Percentiles rank a stretch among this genome's conserved stretches.
Evolutionary conservation across 2,797 vertebrate species (phyloP).

Genomic region (Microcaecilia unicolor): DNA sequence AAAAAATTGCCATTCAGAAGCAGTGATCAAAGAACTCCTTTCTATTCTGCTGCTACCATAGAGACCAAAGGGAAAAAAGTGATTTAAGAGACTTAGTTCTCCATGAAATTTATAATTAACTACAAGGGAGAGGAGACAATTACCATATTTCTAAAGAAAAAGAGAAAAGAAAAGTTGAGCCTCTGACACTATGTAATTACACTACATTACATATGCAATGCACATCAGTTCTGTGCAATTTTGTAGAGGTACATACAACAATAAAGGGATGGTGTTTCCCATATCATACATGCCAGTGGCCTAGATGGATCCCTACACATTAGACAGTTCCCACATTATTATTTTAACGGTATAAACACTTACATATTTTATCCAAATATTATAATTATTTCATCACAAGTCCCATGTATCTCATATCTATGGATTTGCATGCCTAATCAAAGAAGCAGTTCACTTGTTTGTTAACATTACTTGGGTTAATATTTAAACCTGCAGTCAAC

Average conservation of each 20-base stretch:
- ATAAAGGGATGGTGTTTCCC: slow-evolving; percentile 14
- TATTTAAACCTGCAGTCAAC: no score
- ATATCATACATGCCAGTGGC: slow-evolving; percentile 23
- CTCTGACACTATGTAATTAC: slow-evolving; percentile 58
- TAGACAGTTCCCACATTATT: no score
- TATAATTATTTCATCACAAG: slow-evolving; percentile 4
- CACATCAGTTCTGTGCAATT: slow-evolving; percentile 33
- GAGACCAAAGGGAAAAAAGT: slow-evolving; percentile 39
- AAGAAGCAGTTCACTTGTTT: slow-evolving; percentile 19
- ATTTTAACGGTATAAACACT: no score
- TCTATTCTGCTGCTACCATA: slow-evolving; percentile 48
- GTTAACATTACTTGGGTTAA: no score
- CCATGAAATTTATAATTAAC: slow-evolving; percentile 64
- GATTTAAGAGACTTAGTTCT: slow-evolving; percentile 54
- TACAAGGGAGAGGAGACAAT: slow-evolving; percentile 49
- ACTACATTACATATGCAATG: slow-evolving; percentile 35
- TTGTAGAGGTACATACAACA: slow-evolving; percentile 19
- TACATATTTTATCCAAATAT: no score
- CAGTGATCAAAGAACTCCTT: slow-evolving; percentile 48
- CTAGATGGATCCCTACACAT: no score
- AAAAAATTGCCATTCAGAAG: slow-evolving; percentile 43
- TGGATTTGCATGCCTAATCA: slow-evolving; percentile 25
- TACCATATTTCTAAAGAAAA: slow-evolving; percentile 57
- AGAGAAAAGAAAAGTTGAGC: slow-evolving; percentile 35
- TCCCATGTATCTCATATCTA: slow-evolving; percentile 23